These are phyloP conservation scores for Xanthia togata DNA, from an alignment of 2,888 invertebrate genomes.

Conservation along the genomic window DNA sequence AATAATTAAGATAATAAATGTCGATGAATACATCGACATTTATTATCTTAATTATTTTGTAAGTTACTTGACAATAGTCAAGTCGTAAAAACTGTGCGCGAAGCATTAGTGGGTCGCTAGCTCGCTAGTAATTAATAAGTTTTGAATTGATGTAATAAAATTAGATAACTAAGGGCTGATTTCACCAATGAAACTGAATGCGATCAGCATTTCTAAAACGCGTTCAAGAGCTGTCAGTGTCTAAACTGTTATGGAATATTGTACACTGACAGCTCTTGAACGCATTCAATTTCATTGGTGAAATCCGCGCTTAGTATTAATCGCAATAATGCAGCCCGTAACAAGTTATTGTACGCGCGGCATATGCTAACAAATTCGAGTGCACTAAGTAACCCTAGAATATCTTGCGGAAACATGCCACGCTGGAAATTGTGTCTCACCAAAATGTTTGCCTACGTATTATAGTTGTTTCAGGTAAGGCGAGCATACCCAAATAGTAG, in stretches of 20 bases:
- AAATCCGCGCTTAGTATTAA: neutral
- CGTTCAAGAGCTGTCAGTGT: too few relatives aligned
- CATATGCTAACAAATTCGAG: slow-evolving; percentile 16
- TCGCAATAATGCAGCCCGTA: neutral
- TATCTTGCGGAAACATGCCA: slow-evolving; percentile 22
- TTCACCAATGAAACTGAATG: too few relatives aligned
- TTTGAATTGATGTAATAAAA: neutral
- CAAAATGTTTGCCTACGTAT: slow-evolving; percentile 43
- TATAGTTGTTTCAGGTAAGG: slow-evolving; percentile 37
- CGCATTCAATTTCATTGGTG: too few relatives aligned
- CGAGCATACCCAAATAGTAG: slow-evolving; percentile 9
- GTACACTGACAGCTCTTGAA: too few relatives aligned
- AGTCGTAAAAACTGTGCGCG: neutral
- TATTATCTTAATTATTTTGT: too few relatives aligned
- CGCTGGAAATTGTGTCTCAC: slow-evolving; percentile 42
- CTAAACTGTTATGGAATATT: too few relatives aligned
- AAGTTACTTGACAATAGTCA: too few relatives aligned
- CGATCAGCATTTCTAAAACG: too few relatives aligned
- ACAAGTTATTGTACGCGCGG: neutral
- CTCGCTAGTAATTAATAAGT: neutral
- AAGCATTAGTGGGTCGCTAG: neutral
- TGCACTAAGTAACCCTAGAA: slow-evolving; percentile 25
- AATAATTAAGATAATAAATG: neutral
- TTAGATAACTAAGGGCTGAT: neutral
- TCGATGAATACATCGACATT: too few relatives aligned